Conservation (phyloP, 2,888 invertebrate genomes). For the Stenodema calcarata region DNA sequence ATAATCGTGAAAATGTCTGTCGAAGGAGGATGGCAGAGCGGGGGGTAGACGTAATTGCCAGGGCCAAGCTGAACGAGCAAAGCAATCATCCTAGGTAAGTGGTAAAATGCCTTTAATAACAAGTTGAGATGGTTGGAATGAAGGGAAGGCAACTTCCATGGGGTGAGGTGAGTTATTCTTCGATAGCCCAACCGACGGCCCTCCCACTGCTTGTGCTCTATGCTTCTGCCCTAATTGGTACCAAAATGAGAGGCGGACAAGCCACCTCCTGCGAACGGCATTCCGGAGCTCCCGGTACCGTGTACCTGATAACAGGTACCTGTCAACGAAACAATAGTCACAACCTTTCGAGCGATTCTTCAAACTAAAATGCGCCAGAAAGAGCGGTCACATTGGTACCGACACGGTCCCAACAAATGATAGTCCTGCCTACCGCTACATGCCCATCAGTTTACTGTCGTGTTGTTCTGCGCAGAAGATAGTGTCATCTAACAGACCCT, state of each 20-base stretch:
- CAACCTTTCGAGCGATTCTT: neutral
- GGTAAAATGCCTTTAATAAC: slow-evolving; percentile 30
- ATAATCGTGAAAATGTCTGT: neutral
- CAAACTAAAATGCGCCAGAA: neutral
- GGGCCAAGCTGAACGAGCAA: slow-evolving; percentile 1
- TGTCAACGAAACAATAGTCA: slow-evolving; percentile 5
- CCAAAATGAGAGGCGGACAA: neutral
- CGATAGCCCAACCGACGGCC: neutral
- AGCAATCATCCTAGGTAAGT: slow-evolving; percentile 32
- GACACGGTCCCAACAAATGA: slow-evolving; percentile 10
- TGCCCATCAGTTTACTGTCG: neutral
- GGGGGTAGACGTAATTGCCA: neutral
- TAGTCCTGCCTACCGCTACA: neutral
- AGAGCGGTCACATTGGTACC: slow-evolving; percentile 4
- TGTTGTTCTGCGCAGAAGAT: neutral
- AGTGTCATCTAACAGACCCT: neutral
- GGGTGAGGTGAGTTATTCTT: slow-evolving; percentile 23
- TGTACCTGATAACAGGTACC: slow-evolving; percentile 21
- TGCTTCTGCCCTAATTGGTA: slow-evolving; percentile 16
- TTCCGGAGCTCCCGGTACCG: neutral
- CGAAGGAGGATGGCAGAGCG: neutral
- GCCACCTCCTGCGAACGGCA: slow-evolving; percentile 21
- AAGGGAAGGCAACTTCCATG: neutral
- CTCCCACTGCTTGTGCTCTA: slow-evolving; percentile 1
- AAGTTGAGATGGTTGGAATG: slow-evolving; percentile 6